These are phyloP conservation scores for Pseudotriccus pelzelni DNA, from an alignment of 2,797 vertebrate species.

Conservation along the genomic window DNA sequence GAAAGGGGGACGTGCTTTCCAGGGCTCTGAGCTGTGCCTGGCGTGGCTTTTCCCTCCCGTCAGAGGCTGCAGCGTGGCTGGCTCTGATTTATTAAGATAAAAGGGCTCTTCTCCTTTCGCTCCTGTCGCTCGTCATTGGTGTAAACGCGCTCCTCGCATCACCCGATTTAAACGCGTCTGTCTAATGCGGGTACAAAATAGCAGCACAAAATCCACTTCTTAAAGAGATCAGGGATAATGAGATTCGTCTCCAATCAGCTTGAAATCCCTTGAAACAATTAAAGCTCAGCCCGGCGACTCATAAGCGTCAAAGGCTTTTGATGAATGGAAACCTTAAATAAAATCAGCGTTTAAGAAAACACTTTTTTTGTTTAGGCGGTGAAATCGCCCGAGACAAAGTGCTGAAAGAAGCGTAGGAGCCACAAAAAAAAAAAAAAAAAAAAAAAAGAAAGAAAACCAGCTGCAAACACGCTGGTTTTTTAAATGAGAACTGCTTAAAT, in stretches of 20 bases:
- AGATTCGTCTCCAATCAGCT: neutral
- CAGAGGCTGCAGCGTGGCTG: neutral
- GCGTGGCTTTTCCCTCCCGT: neutral
- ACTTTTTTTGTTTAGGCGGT: rapidly evolving
- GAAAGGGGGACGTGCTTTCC: neutral
- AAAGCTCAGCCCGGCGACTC: neutral
- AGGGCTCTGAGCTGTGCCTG: neutral
- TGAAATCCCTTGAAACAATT: neutral
- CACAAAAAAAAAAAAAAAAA: neutral
- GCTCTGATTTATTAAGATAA: rapidly evolving
- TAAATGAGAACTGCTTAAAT: neutral
- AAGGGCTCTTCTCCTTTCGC: neutral
- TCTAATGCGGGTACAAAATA: neutral
- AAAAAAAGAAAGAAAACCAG: too few species aligned
- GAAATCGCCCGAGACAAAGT: neutral
- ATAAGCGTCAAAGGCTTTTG: neutral
- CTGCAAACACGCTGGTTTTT: rapidly evolving
- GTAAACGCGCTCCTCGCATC: rapidly evolving
- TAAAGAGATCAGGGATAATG: neutral
- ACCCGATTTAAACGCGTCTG: neutral
- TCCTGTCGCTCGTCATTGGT: rapidly evolving
- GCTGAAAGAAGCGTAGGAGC: neutral
- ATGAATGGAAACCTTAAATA: neutral
- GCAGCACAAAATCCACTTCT: neutral
- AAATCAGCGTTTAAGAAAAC: neutral